Evolutionary conservation across 2,797 vertebrate genomes (phyloP).

Genomic region (Furcifer pardalis): DNA sequence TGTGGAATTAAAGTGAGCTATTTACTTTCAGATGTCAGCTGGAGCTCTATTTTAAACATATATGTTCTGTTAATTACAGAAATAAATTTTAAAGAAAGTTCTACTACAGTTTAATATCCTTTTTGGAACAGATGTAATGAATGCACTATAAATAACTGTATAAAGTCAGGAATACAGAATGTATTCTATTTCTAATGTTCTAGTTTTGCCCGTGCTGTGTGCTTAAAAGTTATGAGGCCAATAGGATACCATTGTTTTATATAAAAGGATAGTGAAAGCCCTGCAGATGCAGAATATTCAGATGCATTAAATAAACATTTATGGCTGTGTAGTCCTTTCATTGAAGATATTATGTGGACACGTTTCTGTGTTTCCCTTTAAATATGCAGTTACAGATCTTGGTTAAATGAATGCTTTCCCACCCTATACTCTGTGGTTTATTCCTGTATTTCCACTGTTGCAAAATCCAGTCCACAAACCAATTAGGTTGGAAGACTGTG

Average conservation of each 20-base stretch:
- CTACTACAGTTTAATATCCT: neutral
- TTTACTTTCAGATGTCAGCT: neutral
- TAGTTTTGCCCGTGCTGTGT: neutral
- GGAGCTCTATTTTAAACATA: constrained; percentile 16
- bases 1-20: neutral
- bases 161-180: constrained; percentile 18
- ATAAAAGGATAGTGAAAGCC: neutral
- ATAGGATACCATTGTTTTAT: neutral
- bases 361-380: neutral
- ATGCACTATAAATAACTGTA: neutral
- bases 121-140: constrained; percentile 5
- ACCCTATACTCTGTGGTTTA: neutral
- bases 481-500: neutral
- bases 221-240: neutral
- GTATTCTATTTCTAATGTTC: constrained; percentile 15
- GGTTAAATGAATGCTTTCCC: neutral
- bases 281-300: neutral
- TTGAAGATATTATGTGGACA: neutral
- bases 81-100: neutral
- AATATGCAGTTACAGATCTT: neutral
- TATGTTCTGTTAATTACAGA: neutral
- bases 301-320: neutral
- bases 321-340: neutral
- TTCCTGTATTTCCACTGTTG: neutral
- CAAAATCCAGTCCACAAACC: neutral